These are phyloP conservation scores for Neolamprologus falcicula DNA, from an alignment of 2,113 vertebrate genomes.

Conservation along the genomic window DNA sequence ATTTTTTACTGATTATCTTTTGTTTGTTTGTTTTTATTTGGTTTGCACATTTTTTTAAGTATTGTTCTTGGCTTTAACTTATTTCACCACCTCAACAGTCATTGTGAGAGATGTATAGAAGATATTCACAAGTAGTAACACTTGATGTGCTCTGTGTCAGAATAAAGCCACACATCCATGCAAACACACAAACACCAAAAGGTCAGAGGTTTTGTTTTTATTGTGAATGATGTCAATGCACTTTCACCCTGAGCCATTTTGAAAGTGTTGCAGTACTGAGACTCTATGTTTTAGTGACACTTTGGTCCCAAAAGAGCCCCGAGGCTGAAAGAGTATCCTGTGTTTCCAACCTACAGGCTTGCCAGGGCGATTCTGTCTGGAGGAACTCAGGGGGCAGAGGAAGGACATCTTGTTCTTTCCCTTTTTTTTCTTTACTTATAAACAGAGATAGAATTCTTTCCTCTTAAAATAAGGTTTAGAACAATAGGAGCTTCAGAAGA, in stretches of 20 bases:
- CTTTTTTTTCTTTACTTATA: neutral
- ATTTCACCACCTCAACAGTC: neutral
- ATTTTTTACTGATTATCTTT: neutral
- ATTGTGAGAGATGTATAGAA: neutral
- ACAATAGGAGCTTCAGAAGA: too few relatives aligned
- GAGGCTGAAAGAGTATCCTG: conserved; percentile 45
- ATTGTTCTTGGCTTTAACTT: neutral
- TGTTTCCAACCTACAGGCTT: conserved; percentile 9
- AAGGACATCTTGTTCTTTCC: neutral
- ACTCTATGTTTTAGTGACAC: conserved; percentile 51
- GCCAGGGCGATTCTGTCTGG: conserved; percentile 24
- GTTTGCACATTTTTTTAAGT: neutral
- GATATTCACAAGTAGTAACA: neutral
- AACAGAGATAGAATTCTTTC: neutral
- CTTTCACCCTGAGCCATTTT: conserved; percentile 42
- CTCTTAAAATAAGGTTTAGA: neutral
- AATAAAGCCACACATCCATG: neutral
- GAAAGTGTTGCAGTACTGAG: conserved; percentile 42
- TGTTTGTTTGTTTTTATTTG: neutral
- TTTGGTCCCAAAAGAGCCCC: conserved; percentile 37
- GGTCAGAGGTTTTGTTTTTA: conserved; percentile 54
- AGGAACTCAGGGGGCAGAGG: conserved; percentile 8
- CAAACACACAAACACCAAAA: conserved; percentile 3
- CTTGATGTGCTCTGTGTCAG: neutral
- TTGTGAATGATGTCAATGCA: conserved; percentile 37